Conservation (phyloP, 2,797 vertebrate genomes). For the Chiroxiphia lanceolata region DNA sequence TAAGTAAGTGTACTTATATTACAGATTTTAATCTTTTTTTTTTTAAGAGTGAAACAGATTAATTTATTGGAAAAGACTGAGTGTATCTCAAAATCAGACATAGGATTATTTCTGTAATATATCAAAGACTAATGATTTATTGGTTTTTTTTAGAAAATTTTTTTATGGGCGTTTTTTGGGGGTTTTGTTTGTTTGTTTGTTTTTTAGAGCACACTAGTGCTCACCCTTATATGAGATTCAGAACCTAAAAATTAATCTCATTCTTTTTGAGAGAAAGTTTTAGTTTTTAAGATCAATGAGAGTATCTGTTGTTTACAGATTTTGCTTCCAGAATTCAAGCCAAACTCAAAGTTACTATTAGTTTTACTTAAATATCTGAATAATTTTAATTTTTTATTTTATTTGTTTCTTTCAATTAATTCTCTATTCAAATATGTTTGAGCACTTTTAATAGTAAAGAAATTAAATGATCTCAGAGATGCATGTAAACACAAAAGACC, state of each 20-base stretch:
- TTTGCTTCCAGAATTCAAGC: neutral
- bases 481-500: neutral
- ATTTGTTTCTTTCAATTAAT: neutral
- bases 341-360: neutral
- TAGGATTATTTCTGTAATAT: neutral
- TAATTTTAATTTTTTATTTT: neutral
- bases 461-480: neutral
- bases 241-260: neutral
- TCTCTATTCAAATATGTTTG: neutral
- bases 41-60: neutral
- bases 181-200: too few species aligned
- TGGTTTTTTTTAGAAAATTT: neutral
- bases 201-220: neutral
- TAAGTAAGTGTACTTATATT: neutral
- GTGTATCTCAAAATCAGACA: neutral
- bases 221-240: neutral
- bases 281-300: neutral
- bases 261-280: neutral
- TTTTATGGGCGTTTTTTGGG: neutral
- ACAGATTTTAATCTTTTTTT: neutral
- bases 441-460: neutral
- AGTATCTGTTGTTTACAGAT: neutral
- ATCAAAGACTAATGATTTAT: neutral
- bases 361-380: neutral
- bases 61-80: neutral